Base-by-base conservation (phyloP, 2,888 invertebrate genomes). In the Suillia variegata region DNA sequence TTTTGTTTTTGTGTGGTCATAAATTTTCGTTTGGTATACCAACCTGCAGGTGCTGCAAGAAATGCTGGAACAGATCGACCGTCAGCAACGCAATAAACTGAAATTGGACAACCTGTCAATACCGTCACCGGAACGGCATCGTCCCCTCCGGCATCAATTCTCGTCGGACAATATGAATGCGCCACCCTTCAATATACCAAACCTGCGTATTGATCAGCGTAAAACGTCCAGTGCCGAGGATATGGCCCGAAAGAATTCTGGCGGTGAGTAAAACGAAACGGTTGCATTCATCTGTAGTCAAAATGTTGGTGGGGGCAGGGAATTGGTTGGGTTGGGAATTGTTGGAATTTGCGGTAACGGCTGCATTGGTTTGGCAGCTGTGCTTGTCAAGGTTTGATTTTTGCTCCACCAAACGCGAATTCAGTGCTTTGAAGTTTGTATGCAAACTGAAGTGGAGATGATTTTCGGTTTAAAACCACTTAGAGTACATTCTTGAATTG, bases 171-270 rank as follows among this genome's bases (percentile, higher is more conserved):
- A 93, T 79, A 89, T 93, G 88, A 89, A 89, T 73, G 91, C 88
- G 15, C 90, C 90, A 21, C 90, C 91, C 0, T 94, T 94, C 83
- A 92, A 91, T 79, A 93, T 94, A 70, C 94, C 94, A n/a, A 93
- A 93, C 81, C 83, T 93, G 67, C 88, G 92, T 56, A 90, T 93
- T 63, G 93, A 93, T 74, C 91, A 92, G 75, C 87, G 94, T 67
- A 94, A 94, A 82, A 94, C 94, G 1, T 93, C 93, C 49, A 93
- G 93, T 71, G 94, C 94, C 5, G 94, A 94, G 79, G 93, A 94
- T 75, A 93, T 95, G 92, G 93, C 92, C 20, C 86, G 93, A 72
- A 93, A 93, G 80, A 93, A 92, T 78, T 93, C 93, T 8, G 88
- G 89, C 74, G 89, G 91, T 86, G 83, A 77, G 79, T 73, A 26